These are phyloP conservation scores for Axis porcinus DNA, from an alignment of 2,113 vertebrate species.

Conservation along the genomic window DNA sequence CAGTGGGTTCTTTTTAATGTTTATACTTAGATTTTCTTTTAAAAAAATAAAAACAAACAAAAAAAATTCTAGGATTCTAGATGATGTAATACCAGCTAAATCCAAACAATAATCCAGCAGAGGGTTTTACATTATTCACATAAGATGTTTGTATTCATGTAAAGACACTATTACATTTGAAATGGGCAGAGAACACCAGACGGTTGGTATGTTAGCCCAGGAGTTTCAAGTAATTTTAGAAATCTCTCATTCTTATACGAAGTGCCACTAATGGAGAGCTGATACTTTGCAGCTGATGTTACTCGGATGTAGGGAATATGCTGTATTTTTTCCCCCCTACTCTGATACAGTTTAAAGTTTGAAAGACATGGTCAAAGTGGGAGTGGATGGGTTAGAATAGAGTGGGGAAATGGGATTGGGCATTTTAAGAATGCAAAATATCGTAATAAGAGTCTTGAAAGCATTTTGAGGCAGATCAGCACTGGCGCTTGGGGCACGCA, in stretches of 20 bases:
- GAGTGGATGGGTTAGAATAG: neutral
- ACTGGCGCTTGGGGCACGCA: neutral
- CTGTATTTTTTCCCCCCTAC: neutral
- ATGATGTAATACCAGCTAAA: constrained; percentile 75
- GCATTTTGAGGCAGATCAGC: neutral
- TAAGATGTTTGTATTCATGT: constrained; percentile 53
- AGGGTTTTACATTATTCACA: constrained; percentile 70
- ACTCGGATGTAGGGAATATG: neutral
- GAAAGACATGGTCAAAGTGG: neutral
- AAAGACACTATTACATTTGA: constrained; percentile 54
- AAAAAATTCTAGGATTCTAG: constrained; percentile 68
- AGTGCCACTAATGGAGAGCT: constrained; percentile 58
- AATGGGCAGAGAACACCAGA: constrained; percentile 49
- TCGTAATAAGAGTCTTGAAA: neutral
- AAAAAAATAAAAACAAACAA: constrained; percentile 69
- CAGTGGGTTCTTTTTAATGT: constrained; percentile 79
- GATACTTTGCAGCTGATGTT: neutral
- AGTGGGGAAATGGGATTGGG: neutral
- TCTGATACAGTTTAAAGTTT: neutral
- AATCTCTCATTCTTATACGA: constrained; percentile 48
- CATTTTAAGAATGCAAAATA: neutral
- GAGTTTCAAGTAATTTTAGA: constrained; percentile 48
- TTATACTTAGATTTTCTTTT: constrained; percentile 78
- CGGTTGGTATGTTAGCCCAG: constrained; percentile 43
- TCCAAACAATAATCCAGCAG: constrained; percentile 72